Percentiles rank a stretch among this genome's conserved stretches.
Conservation (phyloP, 2,797 vertebrate genomes). For the Pogonophryne albipinna region DNA sequence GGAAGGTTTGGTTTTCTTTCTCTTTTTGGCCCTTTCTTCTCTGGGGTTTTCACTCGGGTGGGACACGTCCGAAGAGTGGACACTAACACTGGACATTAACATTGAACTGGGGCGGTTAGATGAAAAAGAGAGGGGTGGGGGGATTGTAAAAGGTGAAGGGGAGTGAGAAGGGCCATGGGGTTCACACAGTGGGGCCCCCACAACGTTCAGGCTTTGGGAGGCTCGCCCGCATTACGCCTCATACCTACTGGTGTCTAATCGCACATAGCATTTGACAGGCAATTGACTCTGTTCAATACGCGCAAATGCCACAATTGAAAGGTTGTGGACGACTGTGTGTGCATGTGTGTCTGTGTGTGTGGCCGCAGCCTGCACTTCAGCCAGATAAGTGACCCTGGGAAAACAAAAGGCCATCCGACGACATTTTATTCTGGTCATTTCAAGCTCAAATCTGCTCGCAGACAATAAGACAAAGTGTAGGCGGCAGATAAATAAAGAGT, state of each 20-base stretch:
- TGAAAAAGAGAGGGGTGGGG: conserved; percentile 55
- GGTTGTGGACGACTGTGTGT: conserved; percentile 48
- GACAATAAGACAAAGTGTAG: conserved; percentile 39
- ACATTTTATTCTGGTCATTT: conserved; percentile 61
- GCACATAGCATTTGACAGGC: conserved; percentile 81
- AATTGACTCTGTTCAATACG: conserved; percentile 82
- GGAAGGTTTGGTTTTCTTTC: conserved; percentile 71
- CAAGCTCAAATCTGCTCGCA: conserved; percentile 50
- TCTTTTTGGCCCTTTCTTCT: conserved; percentile 66
- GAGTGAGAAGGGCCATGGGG: conserved; percentile 36
- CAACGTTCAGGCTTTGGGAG: conserved; percentile 57
- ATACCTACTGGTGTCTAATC: conserved; percentile 78
- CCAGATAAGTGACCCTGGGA: conserved; percentile 66
- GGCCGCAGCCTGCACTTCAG: conserved; percentile 59
- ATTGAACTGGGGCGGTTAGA: conserved; percentile 83
- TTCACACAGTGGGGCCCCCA: conserved; percentile 64
- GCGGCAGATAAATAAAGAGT: conserved; percentile 39
- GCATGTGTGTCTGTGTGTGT: conserved; percentile 62
- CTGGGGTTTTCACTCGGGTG: conserved; percentile 36
- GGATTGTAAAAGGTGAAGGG: conserved; percentile 27
- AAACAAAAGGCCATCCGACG: conserved; percentile 65
- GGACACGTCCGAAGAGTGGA: conserved; percentile 74
- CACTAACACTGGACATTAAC: conserved; percentile 81
- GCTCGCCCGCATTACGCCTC: conserved; percentile 54
- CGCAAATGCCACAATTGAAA: conserved; percentile 73